Evolutionary conservation across 1,140 invertebrate genomes (phyloP).

Genomic region (Camponotus floridanus): DNA sequence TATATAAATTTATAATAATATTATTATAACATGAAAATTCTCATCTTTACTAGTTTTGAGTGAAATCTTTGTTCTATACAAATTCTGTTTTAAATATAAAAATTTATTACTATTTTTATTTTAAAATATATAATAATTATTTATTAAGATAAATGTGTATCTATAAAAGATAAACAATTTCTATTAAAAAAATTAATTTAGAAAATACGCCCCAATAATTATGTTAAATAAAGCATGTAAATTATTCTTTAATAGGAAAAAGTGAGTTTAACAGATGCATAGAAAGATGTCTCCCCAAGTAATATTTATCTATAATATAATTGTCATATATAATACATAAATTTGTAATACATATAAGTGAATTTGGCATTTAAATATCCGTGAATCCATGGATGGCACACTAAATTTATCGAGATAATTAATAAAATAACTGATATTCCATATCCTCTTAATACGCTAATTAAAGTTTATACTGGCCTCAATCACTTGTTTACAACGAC

Average conservation of each 20-base stretch:
- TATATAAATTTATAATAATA: no score
- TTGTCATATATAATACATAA: background rate
- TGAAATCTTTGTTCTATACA: background rate
- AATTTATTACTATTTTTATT: background rate
- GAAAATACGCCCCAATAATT: background rate
- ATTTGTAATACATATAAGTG: background rate
- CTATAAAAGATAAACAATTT: background rate
- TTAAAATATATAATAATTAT: conserved; percentile 22
- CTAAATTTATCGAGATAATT: conserved; percentile 4
- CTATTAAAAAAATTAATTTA: background rate
- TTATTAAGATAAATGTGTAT: background rate
- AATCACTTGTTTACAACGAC: conserved; percentile 27
- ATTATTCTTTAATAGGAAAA: background rate
- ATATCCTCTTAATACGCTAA: background rate
- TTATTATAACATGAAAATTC: background rate
- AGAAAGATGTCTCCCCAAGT: background rate
- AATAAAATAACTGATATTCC: background rate
- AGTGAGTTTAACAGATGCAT: background rate
- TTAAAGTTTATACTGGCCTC: background rate
- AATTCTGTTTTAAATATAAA: background rate
- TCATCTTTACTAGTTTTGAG: background rate
- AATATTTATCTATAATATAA: background rate
- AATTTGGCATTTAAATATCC: background rate
- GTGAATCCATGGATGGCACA: background rate
- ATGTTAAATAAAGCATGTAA: conserved; percentile 3